phyloP scores from a whole-genome alignment of 30 jellyfish, hydroid and myxozoan species.

The Aurelia aurita region DNA sequence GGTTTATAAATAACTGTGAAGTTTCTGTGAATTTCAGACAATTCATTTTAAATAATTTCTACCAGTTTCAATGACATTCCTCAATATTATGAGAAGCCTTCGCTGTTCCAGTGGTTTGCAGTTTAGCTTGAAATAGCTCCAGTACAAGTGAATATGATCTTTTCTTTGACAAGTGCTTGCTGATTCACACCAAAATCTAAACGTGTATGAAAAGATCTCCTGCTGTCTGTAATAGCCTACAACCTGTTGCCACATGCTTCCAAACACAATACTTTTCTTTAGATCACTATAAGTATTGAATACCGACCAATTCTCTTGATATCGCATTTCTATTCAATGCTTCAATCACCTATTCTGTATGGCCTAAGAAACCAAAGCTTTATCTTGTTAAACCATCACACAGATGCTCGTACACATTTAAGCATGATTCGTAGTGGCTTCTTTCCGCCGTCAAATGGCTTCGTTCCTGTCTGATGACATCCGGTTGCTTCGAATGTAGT shows the following conservation, averaged over 20 bases:
- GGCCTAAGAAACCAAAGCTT: neutral
- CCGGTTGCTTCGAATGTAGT: too few relatives aligned
- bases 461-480: slow-evolving; percentile 3
- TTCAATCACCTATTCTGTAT: neutral
- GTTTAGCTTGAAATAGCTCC: neutral
- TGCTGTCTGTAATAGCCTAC: neutral
- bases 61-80: too few relatives aligned
- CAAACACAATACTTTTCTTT: slow-evolving; percentile 21
- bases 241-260: slow-evolving; percentile 65
- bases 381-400: neutral
- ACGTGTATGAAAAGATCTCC: slow-evolving; percentile 22
- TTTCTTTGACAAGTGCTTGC: slow-evolving; percentile 2
- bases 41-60: neutral
- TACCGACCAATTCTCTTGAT: neutral
- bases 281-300: neutral
- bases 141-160: neutral
- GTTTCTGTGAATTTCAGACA: neutral
- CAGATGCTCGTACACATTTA: slow-evolving; percentile 13
- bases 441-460: neutral
- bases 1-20: neutral
- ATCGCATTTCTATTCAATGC: slow-evolving; percentile 19
- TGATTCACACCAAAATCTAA: slow-evolving; percentile 5
- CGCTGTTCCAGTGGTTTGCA: neutral
- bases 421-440: slow-evolving; percentile 6
- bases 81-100: neutral